Conservation (phyloP, 1,140 invertebrate species). For the Drosophila serrata region DNA sequence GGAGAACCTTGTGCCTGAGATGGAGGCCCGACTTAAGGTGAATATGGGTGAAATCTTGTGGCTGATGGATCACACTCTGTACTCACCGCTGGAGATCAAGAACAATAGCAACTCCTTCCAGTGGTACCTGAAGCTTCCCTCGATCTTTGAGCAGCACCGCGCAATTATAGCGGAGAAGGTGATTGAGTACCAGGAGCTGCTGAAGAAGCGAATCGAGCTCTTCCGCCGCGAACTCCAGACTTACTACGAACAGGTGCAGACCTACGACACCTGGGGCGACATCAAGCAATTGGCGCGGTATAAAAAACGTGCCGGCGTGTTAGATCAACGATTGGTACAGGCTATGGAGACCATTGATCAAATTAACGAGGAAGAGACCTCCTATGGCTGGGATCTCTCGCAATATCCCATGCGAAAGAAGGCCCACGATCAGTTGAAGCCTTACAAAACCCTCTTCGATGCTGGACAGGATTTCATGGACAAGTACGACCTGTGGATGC, state of each 20-base stretch:
- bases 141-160: conserved; percentile 93
- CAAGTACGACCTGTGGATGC: conserved; percentile 94
- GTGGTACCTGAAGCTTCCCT: conserved; percentile 93
- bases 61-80: conserved; percentile 91
- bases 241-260: conserved; percentile 93
- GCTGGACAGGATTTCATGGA: conserved; percentile 93
- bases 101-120: conserved; percentile 94
- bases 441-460: conserved; percentile 96
- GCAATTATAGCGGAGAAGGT: conserved; percentile 93
- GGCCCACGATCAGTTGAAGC: conserved; percentile 90
- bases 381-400: conserved; percentile 95
- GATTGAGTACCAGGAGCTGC: conserved; percentile 93
- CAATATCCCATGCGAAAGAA: conserved; percentile 94
- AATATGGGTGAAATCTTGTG: conserved; percentile 83
- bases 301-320: conserved; percentile 90
- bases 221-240: conserved; percentile 90
- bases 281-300: conserved; percentile 95
- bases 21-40: conserved; percentile 90
- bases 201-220: conserved; percentile 87
- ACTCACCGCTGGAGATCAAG: conserved; percentile 94
- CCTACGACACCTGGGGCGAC: conserved; percentile 95
- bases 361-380: conserved; percentile 96
- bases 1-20: conserved; percentile 89
- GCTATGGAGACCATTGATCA: conserved; percentile 94
- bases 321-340: conserved; percentile 89